These are phyloP conservation scores for Macropodus opercularis DNA, from an alignment of 2,797 vertebrate genomes.

Conservation along the genomic window DNA sequence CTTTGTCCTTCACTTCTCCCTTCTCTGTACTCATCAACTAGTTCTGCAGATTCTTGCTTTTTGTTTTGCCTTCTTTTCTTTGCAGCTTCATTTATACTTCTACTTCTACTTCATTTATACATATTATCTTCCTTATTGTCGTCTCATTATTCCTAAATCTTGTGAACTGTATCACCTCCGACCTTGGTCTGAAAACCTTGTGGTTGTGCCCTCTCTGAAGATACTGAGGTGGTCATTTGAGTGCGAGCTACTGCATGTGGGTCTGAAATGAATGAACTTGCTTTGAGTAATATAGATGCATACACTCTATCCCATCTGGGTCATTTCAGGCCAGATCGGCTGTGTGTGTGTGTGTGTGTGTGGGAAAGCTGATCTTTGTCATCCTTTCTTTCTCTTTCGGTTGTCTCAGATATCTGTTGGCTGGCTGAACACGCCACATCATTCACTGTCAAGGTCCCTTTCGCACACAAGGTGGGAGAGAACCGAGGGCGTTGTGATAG, in stretches of 20 bases:
- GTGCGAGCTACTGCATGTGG: conserved; percentile 27
- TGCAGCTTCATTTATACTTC: not conserved
- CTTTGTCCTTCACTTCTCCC: conserved; percentile 24
- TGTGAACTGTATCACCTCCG: conserved; percentile 49
- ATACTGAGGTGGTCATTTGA: conserved; percentile 51
- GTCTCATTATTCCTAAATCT: conserved; percentile 20
- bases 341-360: conserved; percentile 38
- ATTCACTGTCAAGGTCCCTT: conserved; percentile 67
- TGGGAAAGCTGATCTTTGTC: conserved; percentile 65
- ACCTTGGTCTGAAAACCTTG: conserved; percentile 60
- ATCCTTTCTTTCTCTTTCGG: conserved; percentile 61
- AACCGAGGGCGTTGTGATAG: conserved; percentile 53
- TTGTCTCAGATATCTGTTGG: conserved; percentile 68
- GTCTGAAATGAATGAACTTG: conserved; percentile 37
- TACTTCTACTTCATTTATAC: conserved; percentile 6
- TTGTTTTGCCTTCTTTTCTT: conserved; percentile 19
- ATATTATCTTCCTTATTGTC: conserved; percentile 18
- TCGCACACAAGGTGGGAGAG: conserved; percentile 47
- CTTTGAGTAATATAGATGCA: conserved; percentile 6
- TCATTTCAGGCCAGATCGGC: conserved; percentile 56
- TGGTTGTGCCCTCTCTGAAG: conserved; percentile 52
- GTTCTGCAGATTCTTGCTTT: conserved; percentile 31
- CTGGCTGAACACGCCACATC: conserved; percentile 54
- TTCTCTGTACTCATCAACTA: not conserved
- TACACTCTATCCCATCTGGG: conserved; percentile 29